A percentile compares a stretch with the other conserved stretches of the same genome.
Evolutionary conservation across 2,888 invertebrate genomes (phyloP).

Genomic region (Eupeodes latifasciatus): DNA sequence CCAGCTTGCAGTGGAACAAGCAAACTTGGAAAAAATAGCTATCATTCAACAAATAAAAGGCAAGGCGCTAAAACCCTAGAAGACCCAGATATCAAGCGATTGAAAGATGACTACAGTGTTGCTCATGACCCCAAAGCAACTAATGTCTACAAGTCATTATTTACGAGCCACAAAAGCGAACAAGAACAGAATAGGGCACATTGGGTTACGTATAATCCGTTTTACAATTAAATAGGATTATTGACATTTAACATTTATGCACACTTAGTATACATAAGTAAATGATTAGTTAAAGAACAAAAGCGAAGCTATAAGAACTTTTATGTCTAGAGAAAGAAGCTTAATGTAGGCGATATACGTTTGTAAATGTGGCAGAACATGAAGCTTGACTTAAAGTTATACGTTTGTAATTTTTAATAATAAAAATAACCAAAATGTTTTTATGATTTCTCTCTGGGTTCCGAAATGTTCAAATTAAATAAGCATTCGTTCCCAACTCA

Average conservation of each 20-base stretch:
- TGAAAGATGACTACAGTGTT: slow-evolving; percentile 92
- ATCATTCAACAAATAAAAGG: slow-evolving; percentile 76
- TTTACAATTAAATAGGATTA: slow-evolving; percentile 88
- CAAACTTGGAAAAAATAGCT: slow-evolving; percentile 66
- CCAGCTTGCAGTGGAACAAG: slow-evolving; percentile 15
- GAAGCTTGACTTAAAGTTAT: too few relatives aligned
- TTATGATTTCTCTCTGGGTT: too few relatives aligned
- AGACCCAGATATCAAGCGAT: slow-evolving; percentile 91
- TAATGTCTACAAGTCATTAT: slow-evolving; percentile 97
- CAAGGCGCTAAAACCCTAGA: slow-evolving; percentile 82
- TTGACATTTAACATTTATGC: too few relatives aligned
- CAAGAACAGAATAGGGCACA: slow-evolving; percentile 95
- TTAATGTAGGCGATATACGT: too few relatives aligned
- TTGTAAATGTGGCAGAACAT: too few relatives aligned
- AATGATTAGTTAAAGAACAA: too few relatives aligned
- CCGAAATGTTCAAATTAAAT: too few relatives aligned
- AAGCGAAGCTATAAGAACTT: too few relatives aligned
- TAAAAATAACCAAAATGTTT: too few relatives aligned
- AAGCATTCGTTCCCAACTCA: too few relatives aligned
- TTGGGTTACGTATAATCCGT: slow-evolving; percentile 99
- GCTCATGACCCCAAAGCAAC: slow-evolving; percentile 95
- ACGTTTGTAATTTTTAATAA: too few relatives aligned
- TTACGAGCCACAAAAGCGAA: slow-evolving; percentile 95
- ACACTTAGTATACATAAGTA: too few relatives aligned
- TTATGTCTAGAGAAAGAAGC: not conserved